Evolutionary conservation across 2,888 invertebrate genomes (phyloP).

Genomic region (Drosophila eohydei): DNA sequence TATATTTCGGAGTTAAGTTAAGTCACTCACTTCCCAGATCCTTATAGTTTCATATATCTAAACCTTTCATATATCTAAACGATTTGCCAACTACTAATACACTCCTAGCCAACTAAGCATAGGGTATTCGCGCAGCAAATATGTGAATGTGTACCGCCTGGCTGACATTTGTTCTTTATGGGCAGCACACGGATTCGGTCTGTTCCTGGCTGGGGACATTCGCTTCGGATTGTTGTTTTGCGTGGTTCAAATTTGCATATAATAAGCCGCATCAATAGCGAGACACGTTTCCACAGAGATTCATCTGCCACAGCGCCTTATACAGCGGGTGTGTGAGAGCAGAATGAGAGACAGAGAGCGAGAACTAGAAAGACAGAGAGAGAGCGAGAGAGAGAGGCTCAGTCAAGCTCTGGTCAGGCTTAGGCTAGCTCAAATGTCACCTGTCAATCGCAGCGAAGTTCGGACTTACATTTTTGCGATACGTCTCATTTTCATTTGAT

Average conservation of each 20-base stretch:
- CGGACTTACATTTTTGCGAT: constrained; percentile 77
- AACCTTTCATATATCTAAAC: too few relatives aligned
- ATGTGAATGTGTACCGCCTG: constrained; percentile 49
- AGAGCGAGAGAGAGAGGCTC: constrained; percentile 2
- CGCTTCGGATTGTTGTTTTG: constrained; percentile 53
- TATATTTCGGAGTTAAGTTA: too few relatives aligned
- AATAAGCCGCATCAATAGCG: constrained; percentile 84
- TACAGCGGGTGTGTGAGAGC: constrained; percentile 22
- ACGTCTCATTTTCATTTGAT: constrained; percentile 82
- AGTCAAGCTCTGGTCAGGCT: constrained; percentile 19
- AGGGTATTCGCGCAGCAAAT: constrained; percentile 39
- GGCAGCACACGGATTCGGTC: constrained; percentile 68
- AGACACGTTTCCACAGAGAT: constrained; percentile 81
- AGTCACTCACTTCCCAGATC: too few relatives aligned
- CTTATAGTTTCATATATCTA: too few relatives aligned
- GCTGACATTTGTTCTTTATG: constrained; percentile 82
- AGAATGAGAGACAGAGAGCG: constrained; percentile 16
- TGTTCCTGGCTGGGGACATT: constrained; percentile 45
- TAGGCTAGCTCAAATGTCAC: constrained; percentile 61
- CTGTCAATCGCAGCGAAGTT: constrained; percentile 71
- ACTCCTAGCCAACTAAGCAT: not conserved
- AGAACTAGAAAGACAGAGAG: not conserved
- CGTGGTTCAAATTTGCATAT: constrained; percentile 84
- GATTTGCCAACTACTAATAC: not conserved
- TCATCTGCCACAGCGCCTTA: constrained; percentile 49